Percentiles rank a stretch among this genome's conserved stretches.
phyloP scores from a whole-genome alignment of 2,888 invertebrate species.

The Tuberolachnus salignus region DNA sequence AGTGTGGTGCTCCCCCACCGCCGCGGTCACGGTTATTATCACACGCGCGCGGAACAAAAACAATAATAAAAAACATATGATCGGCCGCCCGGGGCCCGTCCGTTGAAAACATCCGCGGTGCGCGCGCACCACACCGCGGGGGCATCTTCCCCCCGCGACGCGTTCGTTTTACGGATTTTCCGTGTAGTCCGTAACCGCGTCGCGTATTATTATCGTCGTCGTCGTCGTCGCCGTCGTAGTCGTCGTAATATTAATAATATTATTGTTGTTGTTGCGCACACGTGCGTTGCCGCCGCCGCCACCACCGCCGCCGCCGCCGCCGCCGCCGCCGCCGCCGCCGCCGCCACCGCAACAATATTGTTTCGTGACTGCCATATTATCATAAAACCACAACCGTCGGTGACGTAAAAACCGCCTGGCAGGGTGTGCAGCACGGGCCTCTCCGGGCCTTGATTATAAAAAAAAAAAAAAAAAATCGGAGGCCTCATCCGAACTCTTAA shows the following conservation, averaged over 20 bases:
- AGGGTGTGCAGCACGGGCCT: no score
- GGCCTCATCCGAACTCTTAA: no score
- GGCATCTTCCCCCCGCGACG: not conserved
- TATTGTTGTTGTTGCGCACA: no score
- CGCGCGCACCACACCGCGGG: slow-evolving; percentile 18
- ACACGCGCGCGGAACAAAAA: slow-evolving; percentile 49
- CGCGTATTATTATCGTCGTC: no score
- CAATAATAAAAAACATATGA: slow-evolving; percentile 56
- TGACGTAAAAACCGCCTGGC: no score
- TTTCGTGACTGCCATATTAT: not conserved
- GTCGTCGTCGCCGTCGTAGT: no score
- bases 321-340: not conserved
- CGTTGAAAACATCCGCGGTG: slow-evolving; percentile 44
- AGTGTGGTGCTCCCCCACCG: not conserved
- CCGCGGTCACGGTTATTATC: slow-evolving; percentile 10
- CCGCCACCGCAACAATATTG: not conserved
- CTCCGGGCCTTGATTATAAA: no score
- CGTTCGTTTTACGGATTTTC: not conserved
- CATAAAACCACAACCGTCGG: no score
- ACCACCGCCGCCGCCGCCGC: not conserved
- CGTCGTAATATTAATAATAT: no score
- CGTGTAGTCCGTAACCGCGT: no score
- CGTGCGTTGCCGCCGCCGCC: not conserved
- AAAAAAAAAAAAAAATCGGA: no score
- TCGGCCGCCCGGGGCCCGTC: slow-evolving; percentile 12